Evolutionary conservation across 1,140 invertebrate genomes (phyloP), one percentile per base, ranked within the genome.

Genomic region (Paralvinella palmiformis): DNA sequence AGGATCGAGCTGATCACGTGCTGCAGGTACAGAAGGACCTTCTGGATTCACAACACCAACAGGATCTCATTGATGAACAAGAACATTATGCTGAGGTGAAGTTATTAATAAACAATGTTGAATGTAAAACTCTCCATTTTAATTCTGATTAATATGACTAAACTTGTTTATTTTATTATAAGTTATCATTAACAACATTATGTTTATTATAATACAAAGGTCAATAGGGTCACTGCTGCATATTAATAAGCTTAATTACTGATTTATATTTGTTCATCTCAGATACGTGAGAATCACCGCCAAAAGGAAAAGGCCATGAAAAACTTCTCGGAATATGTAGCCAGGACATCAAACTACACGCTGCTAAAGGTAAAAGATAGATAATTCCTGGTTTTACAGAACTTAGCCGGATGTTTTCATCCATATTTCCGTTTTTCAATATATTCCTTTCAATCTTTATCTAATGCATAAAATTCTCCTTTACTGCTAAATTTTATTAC

Each of bases 211-310:
- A 52, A 52, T 52, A 52, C 48, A 52, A 22, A 52, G 24, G n/a
- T 5, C 48, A 52, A 13, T 5, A 52, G 7, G 24, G 20, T 20
- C 48, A 52, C 0, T 29, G 31, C 48, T 52, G 20, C 31, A 50
- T 52, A 29, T 22, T 52, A 20, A 52, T 29, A 27, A 29, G 31
- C 31, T 10, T 13, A 20, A 27, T n/a, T 31, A 20, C 15, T 57
- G 5, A 31, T 57, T 15, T 32, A 7, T 58, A 44, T 56, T 37
- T 50, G 27, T 31, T 64, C 27, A 66, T 69, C 22, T 56, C 67
- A 80, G 75, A 78, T 79, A 41, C 69, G 79, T 59, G 78, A 79
- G 60, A 79, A 79, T 62, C 72, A 79, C 64, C 68, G 75, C 48
- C 79, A 79, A 63, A 75, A 73, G 37, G 78, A 79, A 56, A 79